These are phyloP conservation scores for Planococcus citri DNA, from an alignment of 1,140 invertebrate genomes.

Conservation along the genomic window DNA sequence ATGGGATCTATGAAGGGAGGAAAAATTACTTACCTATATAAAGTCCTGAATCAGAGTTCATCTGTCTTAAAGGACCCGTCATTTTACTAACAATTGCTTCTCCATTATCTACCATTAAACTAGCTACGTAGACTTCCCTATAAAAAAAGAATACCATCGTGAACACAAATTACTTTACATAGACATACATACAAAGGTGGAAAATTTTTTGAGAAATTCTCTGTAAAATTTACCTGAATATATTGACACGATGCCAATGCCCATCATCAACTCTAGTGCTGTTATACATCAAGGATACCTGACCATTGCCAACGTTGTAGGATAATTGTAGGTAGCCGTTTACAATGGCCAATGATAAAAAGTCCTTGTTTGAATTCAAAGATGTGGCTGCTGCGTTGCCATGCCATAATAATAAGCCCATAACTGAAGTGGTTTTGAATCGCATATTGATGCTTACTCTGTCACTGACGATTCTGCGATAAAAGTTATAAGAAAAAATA, in stretches of 20 bases:
- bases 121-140: conserved; percentile 34
- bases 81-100: conserved; percentile 61
- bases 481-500: conserved; percentile 10
- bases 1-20: too few relatives aligned
- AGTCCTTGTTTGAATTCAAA: conserved; percentile 48
- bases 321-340: conserved; percentile 55
- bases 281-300: conserved; percentile 70
- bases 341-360: conserved; percentile 70
- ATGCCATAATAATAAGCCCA: conserved; percentile 79
- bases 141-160: conserved; percentile 20
- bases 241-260: conserved; percentile 77
- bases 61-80: conserved; percentile 66
- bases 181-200: too few relatives aligned
- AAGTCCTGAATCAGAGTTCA: conserved; percentile 71
- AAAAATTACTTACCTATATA: conserved; percentile 56
- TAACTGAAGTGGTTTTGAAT: conserved; percentile 49
- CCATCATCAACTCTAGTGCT: conserved; percentile 78
- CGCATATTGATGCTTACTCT: conserved; percentile 69
- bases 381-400: too few relatives aligned
- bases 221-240: conserved; percentile 54
- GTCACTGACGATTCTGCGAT: conserved; percentile 56
- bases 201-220: neutral
- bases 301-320: conserved; percentile 63
- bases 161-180: too few relatives aligned
- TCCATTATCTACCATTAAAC: conserved; percentile 70